Evolutionary conservation across 2,888 invertebrate species (phyloP).

Genomic region (Hydrotaea cyrtoneurina): DNA sequence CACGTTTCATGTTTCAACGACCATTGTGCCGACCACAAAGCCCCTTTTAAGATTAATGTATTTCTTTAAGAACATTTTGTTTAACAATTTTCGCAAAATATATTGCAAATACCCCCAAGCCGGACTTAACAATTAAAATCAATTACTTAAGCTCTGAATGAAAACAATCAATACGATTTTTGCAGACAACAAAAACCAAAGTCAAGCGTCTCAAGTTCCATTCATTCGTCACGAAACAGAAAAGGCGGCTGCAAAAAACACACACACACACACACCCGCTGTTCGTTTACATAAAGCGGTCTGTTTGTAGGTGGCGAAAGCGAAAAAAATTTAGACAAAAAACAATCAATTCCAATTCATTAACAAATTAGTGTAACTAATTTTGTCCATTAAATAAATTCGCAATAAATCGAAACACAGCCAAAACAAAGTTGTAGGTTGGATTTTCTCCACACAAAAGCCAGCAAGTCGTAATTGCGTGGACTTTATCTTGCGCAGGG

Average conservation of each 20-base stretch:
- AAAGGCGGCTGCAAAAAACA: not conserved
- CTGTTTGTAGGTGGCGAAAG: conserved; percentile 49
- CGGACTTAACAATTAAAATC: conserved; percentile 30
- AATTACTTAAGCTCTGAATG: conserved; percentile 40
- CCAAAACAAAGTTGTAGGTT: conserved; percentile 27
- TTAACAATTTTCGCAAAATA: not conserved
- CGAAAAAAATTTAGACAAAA: conserved; percentile 11
- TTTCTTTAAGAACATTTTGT: not conserved
- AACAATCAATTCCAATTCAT: conserved; percentile 11
- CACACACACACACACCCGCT: no score
- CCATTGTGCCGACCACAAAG: not conserved
- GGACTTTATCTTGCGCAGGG: not conserved
- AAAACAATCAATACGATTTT: conserved; percentile 26
- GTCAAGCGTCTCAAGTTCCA: not conserved
- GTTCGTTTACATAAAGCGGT: not conserved
- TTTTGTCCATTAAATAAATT: conserved; percentile 16
- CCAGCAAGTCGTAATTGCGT: no score
- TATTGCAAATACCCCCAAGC: conserved; percentile 17
- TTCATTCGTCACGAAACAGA: not conserved
- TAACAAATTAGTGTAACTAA: conserved; percentile 31
- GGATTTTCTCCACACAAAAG: not conserved
- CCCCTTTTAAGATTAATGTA: not conserved
- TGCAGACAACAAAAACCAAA: not conserved
- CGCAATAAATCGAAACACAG: not conserved
- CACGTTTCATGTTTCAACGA: not conserved